Base-by-base conservation (phyloP, 2,113 vertebrate species). In the Miniopterus natalensis region DNA sequence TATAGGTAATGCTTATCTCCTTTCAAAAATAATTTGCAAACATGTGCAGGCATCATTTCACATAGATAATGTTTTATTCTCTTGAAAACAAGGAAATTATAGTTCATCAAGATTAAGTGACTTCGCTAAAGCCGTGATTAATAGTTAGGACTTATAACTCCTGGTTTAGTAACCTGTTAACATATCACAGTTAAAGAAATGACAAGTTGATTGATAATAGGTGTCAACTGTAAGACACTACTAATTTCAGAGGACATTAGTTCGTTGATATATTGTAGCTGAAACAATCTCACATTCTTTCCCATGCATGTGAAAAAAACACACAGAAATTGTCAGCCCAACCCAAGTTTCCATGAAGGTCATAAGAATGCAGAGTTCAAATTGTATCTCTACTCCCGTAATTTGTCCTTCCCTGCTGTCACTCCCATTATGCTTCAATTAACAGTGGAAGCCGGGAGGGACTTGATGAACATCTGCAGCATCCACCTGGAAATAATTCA, bases 341-440 rank as follows among this genome's bases (percentile, higher is more conserved):
- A 92, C 25, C 29, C 66, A 77, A 36, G 10, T 92, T 97, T 97
- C 77, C 55, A 92, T 49, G 90, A 97, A 98, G 95, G 95, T 97
- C 96, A 95, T 66, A 90, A 96, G 90, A 97, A 97, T 63, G 11
- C 84, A 87, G 98, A 98, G 98, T 98, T 98, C 97, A 98, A 88
- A 90, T 97, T 98, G 98, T 98, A 99, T 98, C 98, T 98, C 97
- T 97, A 96, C 95, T 98, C 96, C 92, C 78, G 93, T 98, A 98
- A 97, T 98, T 98, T 98, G 99, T 99, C 99, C 99, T 99, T 99
- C 98, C 99, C 99, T 98, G 98, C 99, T 99, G 99, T 98, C 98
- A 98, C 93, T 97, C 97, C 98, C 98, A 99, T 99, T 99, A 99
- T 98, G 98, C 98, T 98, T 99, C 99, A 99, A 99, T 99, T 99